Evolutionary conservation across 2,888 invertebrate species (phyloP), one percentile per base, ranked within the genome.

Genomic region (Plemyria rubiginata): DNA sequence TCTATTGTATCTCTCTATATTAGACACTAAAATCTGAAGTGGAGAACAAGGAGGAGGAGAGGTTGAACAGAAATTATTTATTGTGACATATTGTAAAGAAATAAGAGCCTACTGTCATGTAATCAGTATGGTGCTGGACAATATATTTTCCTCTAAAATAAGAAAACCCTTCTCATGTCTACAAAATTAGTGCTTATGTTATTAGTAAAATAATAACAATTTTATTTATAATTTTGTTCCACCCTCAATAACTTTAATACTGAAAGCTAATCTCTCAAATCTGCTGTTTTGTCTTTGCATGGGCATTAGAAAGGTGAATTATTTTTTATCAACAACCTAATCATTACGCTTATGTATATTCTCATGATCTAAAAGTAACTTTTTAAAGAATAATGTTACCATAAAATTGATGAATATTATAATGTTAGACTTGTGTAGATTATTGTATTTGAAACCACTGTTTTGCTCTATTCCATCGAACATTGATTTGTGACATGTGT

Each of bases 1-100:
- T 86, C n/a, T n/a, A n/a, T n/a, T 88, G 88, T n/a, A 89, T 89
- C 88, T 90, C 89, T 88, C 84, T 87, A 85, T 83, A 85, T 79
- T 87, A 83, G 79, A 84, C 85, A 85, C 86, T 85, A 88, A 89
- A n/a, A 88, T 86, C 82, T 80, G 81, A 85, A 76, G 80, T 85
- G 76, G 22, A 22, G 22, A 22, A 22, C 22, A 22, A 22, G 22
- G 3, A 3, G 22, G 3, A 22, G 22, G 22, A 22, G 22, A 22
- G 57, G 65, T 51, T 60, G 60, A 60, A 59, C 62, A 65, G 49
- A 52, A 68, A 79, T 82, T 82, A 83, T 84, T 86, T 85, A 83
- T 85, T 82, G 75, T 70, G 73, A 77, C 53, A 50, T 45, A 15
- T 38, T 54, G 28, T 38, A 28, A 13, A 60, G 38, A 13, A 74